Percentiles rank a stretch among this genome's conserved stretches.
phyloP scores from a whole-genome alignment of 2,113 vertebrate genomes.

The Ramphastos sulfuratus region DNA sequence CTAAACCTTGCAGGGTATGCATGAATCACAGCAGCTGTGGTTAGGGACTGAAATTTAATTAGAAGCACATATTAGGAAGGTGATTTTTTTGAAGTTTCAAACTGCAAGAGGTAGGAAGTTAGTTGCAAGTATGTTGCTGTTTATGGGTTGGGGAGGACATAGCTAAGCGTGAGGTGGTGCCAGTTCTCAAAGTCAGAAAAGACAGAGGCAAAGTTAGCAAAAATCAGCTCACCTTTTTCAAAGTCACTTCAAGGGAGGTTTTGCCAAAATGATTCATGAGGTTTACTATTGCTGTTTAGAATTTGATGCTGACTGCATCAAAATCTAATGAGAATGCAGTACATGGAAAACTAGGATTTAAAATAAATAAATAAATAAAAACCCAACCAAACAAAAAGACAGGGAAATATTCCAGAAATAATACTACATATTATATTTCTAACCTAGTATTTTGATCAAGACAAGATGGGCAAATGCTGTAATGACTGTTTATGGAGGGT shows the following conservation, averaged over 20 bases:
- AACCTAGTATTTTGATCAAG: neutral
- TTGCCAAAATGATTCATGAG: conserved; percentile 26
- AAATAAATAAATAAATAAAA: conserved; percentile 6
- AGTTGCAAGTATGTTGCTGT: neutral
- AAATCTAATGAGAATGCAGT: conserved; percentile 39
- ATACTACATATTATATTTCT: neutral
- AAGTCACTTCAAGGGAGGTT: conserved; percentile 11
- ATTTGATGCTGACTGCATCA: conserved; percentile 49
- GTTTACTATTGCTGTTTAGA: conserved; percentile 42
- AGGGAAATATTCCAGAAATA: conserved; percentile 8
- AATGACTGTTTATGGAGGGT: neutral
- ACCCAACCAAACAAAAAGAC: conserved; percentile 5
- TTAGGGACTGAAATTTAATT: conserved; percentile 77
- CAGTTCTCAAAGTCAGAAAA: conserved; percentile 21
- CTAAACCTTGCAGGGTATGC: conserved; percentile 62
- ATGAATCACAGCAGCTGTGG: conserved; percentile 57
- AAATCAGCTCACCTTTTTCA: neutral
- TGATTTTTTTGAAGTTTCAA: conserved; percentile 30
- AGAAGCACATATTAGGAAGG: conserved; percentile 57
- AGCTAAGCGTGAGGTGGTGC: neutral
- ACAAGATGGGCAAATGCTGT: neutral
- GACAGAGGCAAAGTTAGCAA: neutral
- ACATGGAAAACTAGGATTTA: conserved; percentile 48
- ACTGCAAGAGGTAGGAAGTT: conserved; percentile 26
- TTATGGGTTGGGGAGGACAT: neutral